Evolutionary conservation across 2,113 vertebrate genomes (phyloP).

Genomic region (Bos indicus): DNA sequence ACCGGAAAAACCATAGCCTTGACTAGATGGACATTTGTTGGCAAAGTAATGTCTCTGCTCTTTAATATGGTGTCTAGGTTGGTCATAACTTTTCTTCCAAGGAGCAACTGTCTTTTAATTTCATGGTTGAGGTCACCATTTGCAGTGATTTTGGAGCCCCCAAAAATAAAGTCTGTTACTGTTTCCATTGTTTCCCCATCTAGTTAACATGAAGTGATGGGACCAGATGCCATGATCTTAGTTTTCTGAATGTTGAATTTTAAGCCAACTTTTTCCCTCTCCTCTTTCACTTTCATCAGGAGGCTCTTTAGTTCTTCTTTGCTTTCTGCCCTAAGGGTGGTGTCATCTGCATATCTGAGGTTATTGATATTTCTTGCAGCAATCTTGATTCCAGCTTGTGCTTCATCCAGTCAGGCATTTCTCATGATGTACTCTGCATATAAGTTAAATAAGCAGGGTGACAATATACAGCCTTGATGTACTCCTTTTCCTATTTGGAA

Average conservation of each 20-base stretch:
- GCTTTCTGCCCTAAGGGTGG: no score
- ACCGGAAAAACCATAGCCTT: neutral
- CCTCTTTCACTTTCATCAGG: neutral
- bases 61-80: neutral
- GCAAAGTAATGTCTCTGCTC: neutral
- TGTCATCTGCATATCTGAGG: no score
- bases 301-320: no score
- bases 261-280: neutral
- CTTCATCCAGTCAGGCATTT: no score
- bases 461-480: no score
- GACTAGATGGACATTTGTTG: neutral
- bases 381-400: no score
- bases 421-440: no score
- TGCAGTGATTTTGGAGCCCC: neutral
- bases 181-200: neutral
- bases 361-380: no score
- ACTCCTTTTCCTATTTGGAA: no score
- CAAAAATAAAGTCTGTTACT: accelerated
- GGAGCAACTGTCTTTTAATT: neutral
- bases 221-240: neutral
- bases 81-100: neutral
- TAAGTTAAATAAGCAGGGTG: no score
- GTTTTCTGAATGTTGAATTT: neutral
- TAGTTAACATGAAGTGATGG: neutral
- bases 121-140: neutral